Base-by-base conservation (phyloP, 2,797 vertebrate species). In the Rallus crepitans region DNA sequence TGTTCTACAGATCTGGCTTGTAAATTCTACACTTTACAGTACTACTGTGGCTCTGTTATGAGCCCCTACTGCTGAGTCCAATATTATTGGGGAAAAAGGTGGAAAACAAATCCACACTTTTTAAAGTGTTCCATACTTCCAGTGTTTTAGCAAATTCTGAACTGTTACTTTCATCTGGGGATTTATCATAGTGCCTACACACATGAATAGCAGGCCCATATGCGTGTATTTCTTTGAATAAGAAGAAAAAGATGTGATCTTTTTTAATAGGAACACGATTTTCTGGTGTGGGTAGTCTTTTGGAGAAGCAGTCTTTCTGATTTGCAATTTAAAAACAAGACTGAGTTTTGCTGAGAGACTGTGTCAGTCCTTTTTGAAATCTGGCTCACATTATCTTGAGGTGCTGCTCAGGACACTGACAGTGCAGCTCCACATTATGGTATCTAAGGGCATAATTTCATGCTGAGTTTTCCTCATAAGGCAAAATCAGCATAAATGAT, bases 11-110 rank as follows among this genome's bases (percentile, higher is more conserved):
- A 90, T 71, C 79, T 88, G 78, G 79, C 79, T 88, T 27, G 4
- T 95, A 96, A 97, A 96, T 89, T 24, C 79, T 69, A 30, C 15
- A 39, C 12, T 93, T 96, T 95, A 85, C 69, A 33, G 55, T 75
- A 75, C 84, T 75, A 56, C 47, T 82, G 87, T 52, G 87, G 24
- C 82, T 91, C 64, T n/a, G 21, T 83, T 87, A 42, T 61, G 85
- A 85, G 42, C 40, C 39, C 69, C 72, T 55, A 72, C 68, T 83
- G 76, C 69, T 87, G 84, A 89, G 42, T 69, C 61, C 60, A 71
- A 69, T 80, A 93, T 86, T 93, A 64, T 12, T 75, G 39, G 9
- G 12, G 37, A 59, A 89, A 86, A 91, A 92, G 77, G 39, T 90
- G 39, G 70, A 92, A 96, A 96, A 90, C 61, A 89, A 94, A 95